These are phyloP conservation scores for Arnoldichthys spilopterus DNA, from an alignment of 2,797 vertebrate species.

Conservation along the genomic window DNA sequence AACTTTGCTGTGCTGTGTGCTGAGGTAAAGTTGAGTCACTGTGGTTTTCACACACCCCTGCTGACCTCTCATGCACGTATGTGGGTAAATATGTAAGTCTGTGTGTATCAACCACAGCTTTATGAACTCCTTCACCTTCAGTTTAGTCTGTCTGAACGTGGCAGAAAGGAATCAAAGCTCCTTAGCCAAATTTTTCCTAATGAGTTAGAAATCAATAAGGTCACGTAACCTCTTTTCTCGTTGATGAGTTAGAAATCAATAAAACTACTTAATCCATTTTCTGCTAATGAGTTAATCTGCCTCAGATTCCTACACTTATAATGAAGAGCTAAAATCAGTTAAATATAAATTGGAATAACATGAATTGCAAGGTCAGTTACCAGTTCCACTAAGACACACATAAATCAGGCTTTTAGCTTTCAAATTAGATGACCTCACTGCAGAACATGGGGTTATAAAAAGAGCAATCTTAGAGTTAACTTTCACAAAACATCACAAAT, in stretches of 20 bases:
- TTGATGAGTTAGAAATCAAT: background rate
- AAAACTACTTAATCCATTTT: background rate
- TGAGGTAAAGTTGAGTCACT: slow-evolving; percentile 17
- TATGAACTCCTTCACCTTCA: slow-evolving; percentile 1
- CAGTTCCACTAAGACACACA: background rate
- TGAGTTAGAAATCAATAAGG: background rate
- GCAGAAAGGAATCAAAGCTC: background rate
- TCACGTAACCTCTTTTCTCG: background rate
- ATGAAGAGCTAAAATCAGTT: background rate
- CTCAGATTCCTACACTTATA: background rate
- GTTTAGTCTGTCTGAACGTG: background rate
- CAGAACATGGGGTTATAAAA: background rate
- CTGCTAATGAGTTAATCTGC: background rate
- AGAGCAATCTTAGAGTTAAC: background rate
- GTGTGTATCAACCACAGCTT: slow-evolving; percentile 8
- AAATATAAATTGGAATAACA: background rate
- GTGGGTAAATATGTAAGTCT: slow-evolving; percentile 8
- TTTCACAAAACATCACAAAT: slow-evolving; percentile 20
- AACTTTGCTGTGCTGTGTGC: slow-evolving; percentile 13
- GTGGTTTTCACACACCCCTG: slow-evolving; percentile 24
- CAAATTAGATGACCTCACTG: background rate
- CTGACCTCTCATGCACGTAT: slow-evolving; percentile 6
- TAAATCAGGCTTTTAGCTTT: background rate
- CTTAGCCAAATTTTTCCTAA: background rate
- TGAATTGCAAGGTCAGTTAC: background rate